Base-by-base conservation (phyloP, 2,113 vertebrate species). In the Thymallus thymallus region DNA sequence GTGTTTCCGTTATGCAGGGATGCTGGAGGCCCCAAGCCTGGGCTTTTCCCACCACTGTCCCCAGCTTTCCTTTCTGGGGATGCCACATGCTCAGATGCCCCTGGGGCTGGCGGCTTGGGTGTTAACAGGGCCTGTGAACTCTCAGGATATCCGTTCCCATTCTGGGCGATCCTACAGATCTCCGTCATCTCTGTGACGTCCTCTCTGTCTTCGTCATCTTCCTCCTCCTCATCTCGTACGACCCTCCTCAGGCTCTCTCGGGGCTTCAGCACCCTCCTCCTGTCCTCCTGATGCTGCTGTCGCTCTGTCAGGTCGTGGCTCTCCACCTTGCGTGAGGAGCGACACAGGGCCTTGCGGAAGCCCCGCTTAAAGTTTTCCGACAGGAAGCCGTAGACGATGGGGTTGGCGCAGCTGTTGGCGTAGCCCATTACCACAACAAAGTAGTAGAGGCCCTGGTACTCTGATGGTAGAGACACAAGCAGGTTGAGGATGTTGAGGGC, bases 361-460 rank as follows among this genome's bases (percentile, higher is more conserved):
- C 97, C 98, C 82, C 95, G 91, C 85, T 96, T 97, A 91, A 99
- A 98, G 92, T 98, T 99, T 86, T 99, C 96, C 0, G 97, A 99
- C 75, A 99, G 88, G 83, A 99, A 99, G 63, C 93, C 95, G 0
- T 99, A 99, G 16, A 99, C 94, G 9, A 99, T 91, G n/a, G 97
- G 97, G 82, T 98, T 99, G 84, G 97, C 97, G 1, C 97, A 99
- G 90, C 97, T 99, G 90, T 99, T 99, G 60, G 97, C 95, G 0
- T 99, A 99, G 69, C 95, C 94, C 1, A 99, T 90, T 63, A 98
- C 91, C 20, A 99, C 96, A 5, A 96, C 93, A 0, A 96, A 98
- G 81, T 94, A 96, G 89, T 97, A 98, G 14, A 97, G 83, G 0
- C 96, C 93, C 0, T 91, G 90, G 0, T 96, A 94, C 69, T 96